Evolutionary conservation across 2,888 invertebrate genomes (phyloP).

Genomic region (Harpalus rufipes): DNA sequence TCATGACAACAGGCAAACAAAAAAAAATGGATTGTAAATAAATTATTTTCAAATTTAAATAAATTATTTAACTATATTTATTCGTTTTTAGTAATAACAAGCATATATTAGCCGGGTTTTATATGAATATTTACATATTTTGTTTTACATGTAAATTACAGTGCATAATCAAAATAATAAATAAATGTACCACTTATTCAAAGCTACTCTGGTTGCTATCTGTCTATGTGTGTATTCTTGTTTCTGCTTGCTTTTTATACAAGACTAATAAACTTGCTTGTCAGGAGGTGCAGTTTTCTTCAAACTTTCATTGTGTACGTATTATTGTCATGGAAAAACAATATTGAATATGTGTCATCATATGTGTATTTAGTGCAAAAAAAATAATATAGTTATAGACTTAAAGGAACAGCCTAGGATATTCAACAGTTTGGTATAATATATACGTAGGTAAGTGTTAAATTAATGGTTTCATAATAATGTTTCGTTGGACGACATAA

Average conservation of each 20-base stretch:
- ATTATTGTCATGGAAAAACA: background rate
- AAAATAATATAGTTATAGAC: background rate
- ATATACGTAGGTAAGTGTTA: slow-evolving; percentile 5
- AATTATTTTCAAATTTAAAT: too few relatives aligned
- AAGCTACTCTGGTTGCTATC: too few relatives aligned
- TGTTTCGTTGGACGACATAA: background rate
- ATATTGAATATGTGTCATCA: background rate
- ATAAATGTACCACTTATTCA: too few relatives aligned
- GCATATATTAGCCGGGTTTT: too few relatives aligned
- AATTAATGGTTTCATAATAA: background rate
- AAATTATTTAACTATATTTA: too few relatives aligned
- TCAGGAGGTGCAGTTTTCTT: background rate
- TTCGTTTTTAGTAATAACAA: too few relatives aligned
- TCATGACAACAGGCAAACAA: too few relatives aligned
- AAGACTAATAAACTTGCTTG: background rate
- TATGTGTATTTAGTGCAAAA: background rate
- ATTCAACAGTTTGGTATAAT: slow-evolving; percentile 1
- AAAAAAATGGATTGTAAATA: too few relatives aligned
- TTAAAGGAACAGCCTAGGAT: background rate
- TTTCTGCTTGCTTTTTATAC: background rate
- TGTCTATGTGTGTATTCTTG: background rate
- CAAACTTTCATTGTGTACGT: background rate
- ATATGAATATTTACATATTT: too few relatives aligned
- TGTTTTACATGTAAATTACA: too few relatives aligned
- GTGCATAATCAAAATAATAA: too few relatives aligned